These are phyloP conservation scores for Lophius americanus DNA, from an alignment of 2,797 vertebrate genomes.

Conservation along the genomic window DNA sequence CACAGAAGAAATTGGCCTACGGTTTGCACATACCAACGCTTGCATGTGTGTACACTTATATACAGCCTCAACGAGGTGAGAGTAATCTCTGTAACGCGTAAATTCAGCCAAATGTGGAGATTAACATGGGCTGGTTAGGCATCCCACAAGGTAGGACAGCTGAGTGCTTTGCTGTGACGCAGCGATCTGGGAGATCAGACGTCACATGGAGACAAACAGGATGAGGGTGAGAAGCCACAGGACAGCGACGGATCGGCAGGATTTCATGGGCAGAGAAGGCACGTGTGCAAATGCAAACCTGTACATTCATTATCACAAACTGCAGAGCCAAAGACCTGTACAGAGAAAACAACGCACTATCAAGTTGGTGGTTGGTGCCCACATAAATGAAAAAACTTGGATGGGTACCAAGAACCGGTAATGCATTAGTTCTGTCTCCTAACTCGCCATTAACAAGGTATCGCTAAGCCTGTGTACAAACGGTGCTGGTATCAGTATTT, in stretches of 20 bases:
- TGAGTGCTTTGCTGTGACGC: slow-evolving; percentile 67
- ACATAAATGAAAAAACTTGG: not conserved
- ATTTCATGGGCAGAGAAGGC: slow-evolving; percentile 16
- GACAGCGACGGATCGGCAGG: slow-evolving; percentile 16
- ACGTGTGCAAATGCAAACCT: slow-evolving; percentile 8
- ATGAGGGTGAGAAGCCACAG: slow-evolving; percentile 52
- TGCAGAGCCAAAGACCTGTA: slow-evolving; percentile 1
- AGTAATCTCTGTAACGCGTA: slow-evolving; percentile 57
- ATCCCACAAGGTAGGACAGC: slow-evolving; percentile 53
- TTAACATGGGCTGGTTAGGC: slow-evolving; percentile 69
- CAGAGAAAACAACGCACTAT: no score
- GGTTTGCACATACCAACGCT: slow-evolving; percentile 21
- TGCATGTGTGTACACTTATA: slow-evolving; percentile 35
- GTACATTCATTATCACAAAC: not conserved
- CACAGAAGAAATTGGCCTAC: slow-evolving; percentile 2
- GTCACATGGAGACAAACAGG: slow-evolving; percentile 68
- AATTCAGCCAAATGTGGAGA: slow-evolving; percentile 68
- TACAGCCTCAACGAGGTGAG: slow-evolving; percentile 44
- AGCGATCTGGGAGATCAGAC: slow-evolving; percentile 66
- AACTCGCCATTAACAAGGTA: no score
- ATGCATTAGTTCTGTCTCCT: no score
- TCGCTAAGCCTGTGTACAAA: no score
- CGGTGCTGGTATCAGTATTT: no score
- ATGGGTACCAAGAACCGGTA: no score
- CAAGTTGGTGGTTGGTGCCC: not conserved